Base-by-base conservation (phyloP, 2,888 invertebrate species). In the Stenichneumon culpator region DNA sequence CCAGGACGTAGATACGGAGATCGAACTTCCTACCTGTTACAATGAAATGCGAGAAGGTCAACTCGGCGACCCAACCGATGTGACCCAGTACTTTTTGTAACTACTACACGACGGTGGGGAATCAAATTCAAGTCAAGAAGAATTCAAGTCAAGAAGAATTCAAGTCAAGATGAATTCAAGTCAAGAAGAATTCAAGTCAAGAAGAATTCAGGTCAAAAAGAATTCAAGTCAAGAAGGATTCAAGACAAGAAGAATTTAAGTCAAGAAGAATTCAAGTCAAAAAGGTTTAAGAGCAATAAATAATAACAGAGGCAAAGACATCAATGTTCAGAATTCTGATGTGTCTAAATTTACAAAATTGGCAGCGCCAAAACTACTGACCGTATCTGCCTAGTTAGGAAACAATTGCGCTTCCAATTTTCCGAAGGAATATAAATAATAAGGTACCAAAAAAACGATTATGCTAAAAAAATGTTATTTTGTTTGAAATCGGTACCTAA, bases 1-100 rank as follows among this genome's bases (percentile, higher is more conserved):
- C 96, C 60, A 96, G 92, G 6, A 95, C 95, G 92, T 96, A 96
- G 83, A 96, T 94, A 9, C 96, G 92, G n/a, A 96, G 93, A 90
- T 96, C 96, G 91, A 96, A 96, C 91, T 96, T 96, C 88, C 95
- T 94, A 0, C 96, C 95, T 79, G 95, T 95, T 50, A 69, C 28
- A 36, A 80, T 50, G n/a, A 69, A 70, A 52, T 72, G 39, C 36
- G 16, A 50, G 44, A 67, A 77, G 67, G 60, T 79, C 70, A 47
- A 54, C 52, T 22, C 47, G 25, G 22, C 4, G 14, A 73, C 47
- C 67, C 44, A 47, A 3, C 16, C 3, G n/a, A 36, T 44, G 60
- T 68, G 47, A 22, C 39, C 52, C n/a, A 28, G 14, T 22, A 63
- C 25, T 67, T 75, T 75, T 54, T 16, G 32, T 11, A 9, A 68